Percentiles rank a stretch among this genome's conserved stretches.
These are phyloP conservation scores for Psilopsiagon aymara DNA, from an alignment of 2,113 vertebrate genomes.

Conservation along the genomic window DNA sequence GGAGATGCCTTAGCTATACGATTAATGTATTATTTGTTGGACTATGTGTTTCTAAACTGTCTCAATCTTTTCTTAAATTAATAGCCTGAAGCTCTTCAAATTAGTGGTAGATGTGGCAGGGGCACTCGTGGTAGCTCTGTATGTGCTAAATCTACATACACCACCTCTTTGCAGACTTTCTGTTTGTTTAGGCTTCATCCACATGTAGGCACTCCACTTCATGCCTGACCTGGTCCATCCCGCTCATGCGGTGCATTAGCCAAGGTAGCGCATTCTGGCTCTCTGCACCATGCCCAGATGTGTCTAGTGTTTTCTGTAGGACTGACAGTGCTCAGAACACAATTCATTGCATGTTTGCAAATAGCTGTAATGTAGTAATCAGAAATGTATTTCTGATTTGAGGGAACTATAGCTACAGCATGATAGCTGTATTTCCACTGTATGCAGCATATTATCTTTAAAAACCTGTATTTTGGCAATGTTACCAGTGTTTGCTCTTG, in stretches of 20 bases:
- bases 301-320: neutral
- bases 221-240: neutral
- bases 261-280: neutral
- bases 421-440: neutral
- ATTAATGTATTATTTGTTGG: neutral
- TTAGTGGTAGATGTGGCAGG: neutral
- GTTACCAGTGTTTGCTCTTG: neutral
- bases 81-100: neutral
- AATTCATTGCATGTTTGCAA: neutral
- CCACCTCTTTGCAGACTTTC: neutral
- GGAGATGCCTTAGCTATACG: neutral
- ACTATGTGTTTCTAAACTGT: neutral
- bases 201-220: neutral
- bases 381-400: neutral
- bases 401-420: neutral
- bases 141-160: neutral
- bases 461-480: neutral
- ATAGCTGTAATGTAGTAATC: neutral
- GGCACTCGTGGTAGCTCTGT: neutral
- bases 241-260: neutral
- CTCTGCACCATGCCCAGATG: neutral
- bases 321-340: neutral
- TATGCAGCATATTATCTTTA: neutral
- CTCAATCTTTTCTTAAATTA: neutral
- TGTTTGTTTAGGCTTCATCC: neutral